Evolutionary conservation across 2,113 vertebrate species (phyloP).

Genomic region (Petrocephalus microphthalmus): DNA sequence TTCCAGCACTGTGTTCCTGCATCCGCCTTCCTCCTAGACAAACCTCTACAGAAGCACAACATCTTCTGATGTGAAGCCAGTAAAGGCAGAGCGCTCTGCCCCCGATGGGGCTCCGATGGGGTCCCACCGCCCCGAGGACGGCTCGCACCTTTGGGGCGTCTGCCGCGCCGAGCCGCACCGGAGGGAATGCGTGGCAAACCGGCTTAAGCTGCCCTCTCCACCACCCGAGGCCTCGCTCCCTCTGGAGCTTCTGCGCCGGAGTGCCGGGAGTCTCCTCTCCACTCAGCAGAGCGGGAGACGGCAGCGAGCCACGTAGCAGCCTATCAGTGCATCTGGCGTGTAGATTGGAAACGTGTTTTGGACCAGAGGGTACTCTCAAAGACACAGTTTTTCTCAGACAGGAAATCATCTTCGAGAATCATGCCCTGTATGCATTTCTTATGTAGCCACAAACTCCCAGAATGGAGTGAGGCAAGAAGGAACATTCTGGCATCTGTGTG

Average conservation of each 20-base stretch:
- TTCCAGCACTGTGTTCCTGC: neutral
- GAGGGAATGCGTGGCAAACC: neutral
- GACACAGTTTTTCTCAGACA: neutral
- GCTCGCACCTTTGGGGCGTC: neutral
- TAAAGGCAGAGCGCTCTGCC: neutral
- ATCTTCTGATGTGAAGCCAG: neutral
- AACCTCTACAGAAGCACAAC: neutral
- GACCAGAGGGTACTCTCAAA: neutral
- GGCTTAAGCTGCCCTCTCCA: neutral
- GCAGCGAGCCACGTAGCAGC: neutral
- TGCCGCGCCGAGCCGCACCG: neutral
- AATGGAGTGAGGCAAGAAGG: neutral
- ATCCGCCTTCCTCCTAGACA: neutral
- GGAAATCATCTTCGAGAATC: neutral
- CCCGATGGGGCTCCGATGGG: too few species aligned
- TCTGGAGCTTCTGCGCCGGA: neutral
- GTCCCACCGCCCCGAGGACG: neutral
- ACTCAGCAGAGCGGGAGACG: neutral
- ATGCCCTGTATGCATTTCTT: neutral
- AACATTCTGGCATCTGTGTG: neutral
- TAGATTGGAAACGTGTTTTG: neutral
- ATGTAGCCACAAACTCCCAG: neutral
- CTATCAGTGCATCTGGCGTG: neutral
- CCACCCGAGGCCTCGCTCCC: neutral
- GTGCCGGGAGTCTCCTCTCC: neutral